Evolutionary conservation across 2,888 invertebrate genomes (phyloP).

Genomic region (Nudaria mundana): DNA sequence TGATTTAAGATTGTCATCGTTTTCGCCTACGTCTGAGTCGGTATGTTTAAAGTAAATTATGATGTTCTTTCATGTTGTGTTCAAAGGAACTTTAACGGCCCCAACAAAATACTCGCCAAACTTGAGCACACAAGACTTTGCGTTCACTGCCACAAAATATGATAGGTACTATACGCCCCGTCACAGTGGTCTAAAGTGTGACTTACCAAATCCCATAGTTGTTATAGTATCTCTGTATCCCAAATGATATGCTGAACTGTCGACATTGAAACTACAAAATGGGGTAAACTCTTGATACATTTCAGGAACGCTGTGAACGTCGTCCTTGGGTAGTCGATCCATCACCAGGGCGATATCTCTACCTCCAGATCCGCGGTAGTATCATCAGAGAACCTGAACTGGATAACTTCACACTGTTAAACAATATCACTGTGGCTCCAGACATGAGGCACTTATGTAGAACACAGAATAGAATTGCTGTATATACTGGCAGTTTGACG

Average conservation of each 20-base stretch:
- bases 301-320: constrained; percentile 89
- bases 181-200: too few relatives aligned
- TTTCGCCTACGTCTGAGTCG: constrained; percentile 73
- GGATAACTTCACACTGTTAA: constrained; percentile 75
- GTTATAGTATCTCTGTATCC: too few relatives aligned
- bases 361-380: constrained; percentile 88
- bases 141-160: too few relatives aligned
- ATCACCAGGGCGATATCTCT: constrained; percentile 87
- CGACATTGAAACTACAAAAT: too few relatives aligned
- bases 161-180: too few relatives aligned
- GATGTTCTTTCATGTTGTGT: neutral
- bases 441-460: constrained; percentile 83
- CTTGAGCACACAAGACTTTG: too few relatives aligned
- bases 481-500: constrained; percentile 86
- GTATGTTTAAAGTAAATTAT: constrained; percentile 43
- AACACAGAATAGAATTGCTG: constrained; percentile 89
- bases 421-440: constrained; percentile 81
- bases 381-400: constrained; percentile 73
- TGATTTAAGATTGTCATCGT: constrained; percentile 83
- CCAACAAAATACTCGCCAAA: too few relatives aligned
- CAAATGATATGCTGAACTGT: too few relatives aligned
- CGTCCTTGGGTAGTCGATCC: constrained; percentile 91
- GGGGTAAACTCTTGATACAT: neutral
- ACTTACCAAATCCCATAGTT: too few relatives aligned
- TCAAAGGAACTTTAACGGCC: neutral